These are phyloP conservation scores for Podarcis cretensis DNA, from an alignment of 2,113 vertebrate genomes.

Conservation along the genomic window DNA sequence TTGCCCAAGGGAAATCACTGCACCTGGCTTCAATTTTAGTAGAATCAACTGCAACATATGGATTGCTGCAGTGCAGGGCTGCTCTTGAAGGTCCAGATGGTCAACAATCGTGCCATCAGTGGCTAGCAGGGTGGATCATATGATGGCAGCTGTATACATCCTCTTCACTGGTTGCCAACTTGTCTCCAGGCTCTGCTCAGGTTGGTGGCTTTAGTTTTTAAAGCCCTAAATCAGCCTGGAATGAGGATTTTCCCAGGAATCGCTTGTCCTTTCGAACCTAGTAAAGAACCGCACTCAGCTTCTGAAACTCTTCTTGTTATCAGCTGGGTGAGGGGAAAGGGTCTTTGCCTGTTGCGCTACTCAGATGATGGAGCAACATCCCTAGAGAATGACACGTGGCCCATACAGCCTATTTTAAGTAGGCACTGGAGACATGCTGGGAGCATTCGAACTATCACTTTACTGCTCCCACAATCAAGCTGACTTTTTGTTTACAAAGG, in stretches of 20 bases:
- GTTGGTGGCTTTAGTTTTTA: not conserved
- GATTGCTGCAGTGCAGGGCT: not conserved
- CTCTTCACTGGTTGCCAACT: not conserved
- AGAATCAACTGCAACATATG: not conserved
- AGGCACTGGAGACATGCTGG: not conserved
- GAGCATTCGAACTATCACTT: not conserved
- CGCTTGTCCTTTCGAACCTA: not conserved
- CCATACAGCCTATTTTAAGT: not conserved
- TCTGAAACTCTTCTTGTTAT: not conserved
- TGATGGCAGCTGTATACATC: not conserved
- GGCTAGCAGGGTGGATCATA: not conserved
- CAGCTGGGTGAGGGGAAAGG: too few species aligned
- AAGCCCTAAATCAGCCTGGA: not conserved
- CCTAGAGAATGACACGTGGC: not conserved
- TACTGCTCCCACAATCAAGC: too few species aligned
- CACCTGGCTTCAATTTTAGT: not conserved
- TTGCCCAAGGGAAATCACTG: not conserved
- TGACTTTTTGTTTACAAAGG: not conserved
- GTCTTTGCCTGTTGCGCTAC: too few species aligned
- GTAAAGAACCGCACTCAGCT: not conserved
- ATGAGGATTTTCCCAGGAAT: not conserved
- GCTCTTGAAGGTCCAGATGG: not conserved
- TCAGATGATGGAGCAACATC: not conserved
- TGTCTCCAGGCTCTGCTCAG: not conserved
- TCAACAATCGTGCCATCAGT: not conserved